These are phyloP conservation scores for Hypothenemus hampei DNA, from an alignment of 1,140 invertebrate genomes.

Conservation along the genomic window DNA sequence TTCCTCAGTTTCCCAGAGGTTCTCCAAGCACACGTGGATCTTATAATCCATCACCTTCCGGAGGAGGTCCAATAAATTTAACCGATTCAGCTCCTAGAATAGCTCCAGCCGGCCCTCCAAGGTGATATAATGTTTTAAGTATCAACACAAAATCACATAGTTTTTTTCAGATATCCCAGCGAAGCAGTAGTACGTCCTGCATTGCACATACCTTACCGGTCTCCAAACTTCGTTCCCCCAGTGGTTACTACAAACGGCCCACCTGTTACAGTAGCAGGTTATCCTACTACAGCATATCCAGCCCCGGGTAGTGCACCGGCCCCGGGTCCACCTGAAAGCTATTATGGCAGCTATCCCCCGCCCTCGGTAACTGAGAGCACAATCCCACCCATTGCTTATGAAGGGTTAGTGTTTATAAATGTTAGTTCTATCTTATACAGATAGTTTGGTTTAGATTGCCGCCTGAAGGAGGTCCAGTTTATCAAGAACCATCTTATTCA, in stretches of 20 bases:
- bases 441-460: slow-evolving; percentile 4
- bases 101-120: background rate
- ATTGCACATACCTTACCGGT: background rate
- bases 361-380: slow-evolving; percentile 46
- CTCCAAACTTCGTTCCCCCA: background rate
- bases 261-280: too few relatives aligned
- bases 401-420: slow-evolving; percentile 21
- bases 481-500: background rate
- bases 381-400: slow-evolving; percentile 8
- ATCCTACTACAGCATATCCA: background rate
- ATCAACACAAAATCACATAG: too few relatives aligned
- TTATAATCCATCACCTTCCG: slow-evolving; percentile 51
- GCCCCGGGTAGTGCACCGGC: background rate
- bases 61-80: slow-evolving; percentile 43
- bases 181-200: background rate
- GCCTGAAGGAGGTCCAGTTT: background rate
- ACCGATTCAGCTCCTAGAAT: slow-evolving; percentile 15
- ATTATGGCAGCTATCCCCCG: slow-evolving; percentile 50
- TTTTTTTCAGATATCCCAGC: background rate
- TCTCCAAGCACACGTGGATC: slow-evolving; percentile 18
- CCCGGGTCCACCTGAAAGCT: slow-evolving; percentile 45
- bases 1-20: background rate
- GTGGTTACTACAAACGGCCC: background rate
- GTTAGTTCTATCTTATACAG: too few relatives aligned
- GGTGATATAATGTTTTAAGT: background rate